Evolutionary conservation across 2,113 vertebrate species (phyloP).

Genomic region (Pionites leucogaster): DNA sequence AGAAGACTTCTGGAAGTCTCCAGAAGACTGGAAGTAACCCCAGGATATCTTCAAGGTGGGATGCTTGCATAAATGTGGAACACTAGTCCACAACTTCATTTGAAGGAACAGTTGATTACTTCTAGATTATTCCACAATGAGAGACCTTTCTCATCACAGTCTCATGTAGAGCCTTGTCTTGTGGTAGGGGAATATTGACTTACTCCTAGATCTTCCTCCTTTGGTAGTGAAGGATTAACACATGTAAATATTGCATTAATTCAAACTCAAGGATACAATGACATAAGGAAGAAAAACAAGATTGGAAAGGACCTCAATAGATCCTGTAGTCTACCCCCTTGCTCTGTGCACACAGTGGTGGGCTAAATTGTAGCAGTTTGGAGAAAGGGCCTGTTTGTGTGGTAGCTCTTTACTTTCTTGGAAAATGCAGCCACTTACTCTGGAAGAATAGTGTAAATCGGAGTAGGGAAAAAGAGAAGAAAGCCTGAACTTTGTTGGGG

Average conservation of each 20-base stretch:
- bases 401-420: background rate
- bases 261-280: background rate
- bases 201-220: background rate
- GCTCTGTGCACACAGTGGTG: background rate
- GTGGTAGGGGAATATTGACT: background rate
- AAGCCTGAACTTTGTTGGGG: accelerated
- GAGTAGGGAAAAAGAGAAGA: background rate
- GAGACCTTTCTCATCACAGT: background rate
- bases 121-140: background rate
- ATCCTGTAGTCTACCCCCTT: background rate
- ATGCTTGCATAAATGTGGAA: background rate
- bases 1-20: background rate
- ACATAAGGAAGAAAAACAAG: background rate
- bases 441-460: background rate
- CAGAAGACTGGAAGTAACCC: background rate
- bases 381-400: background rate
- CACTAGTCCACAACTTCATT: background rate
- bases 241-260: background rate
- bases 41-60: background rate
- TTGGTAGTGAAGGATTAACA: background rate
- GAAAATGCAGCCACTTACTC: background rate
- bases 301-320: background rate
- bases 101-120: background rate
- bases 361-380: background rate
- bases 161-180: background rate